These are phyloP conservation scores for Anastatus disparis DNA, from an alignment of 1,140 invertebrate genomes.

Conservation along the genomic window DNA sequence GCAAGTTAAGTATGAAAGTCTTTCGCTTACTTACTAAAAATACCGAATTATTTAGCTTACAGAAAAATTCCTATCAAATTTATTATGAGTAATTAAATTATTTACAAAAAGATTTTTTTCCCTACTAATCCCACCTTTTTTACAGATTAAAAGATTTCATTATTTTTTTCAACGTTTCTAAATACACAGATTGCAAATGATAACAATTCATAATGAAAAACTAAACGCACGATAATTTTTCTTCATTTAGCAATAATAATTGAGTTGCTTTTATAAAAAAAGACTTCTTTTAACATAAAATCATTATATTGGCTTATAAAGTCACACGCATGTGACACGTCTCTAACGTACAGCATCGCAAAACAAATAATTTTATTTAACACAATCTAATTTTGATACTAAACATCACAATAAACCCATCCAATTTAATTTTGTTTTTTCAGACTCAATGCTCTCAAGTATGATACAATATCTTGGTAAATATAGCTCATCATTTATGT, in stretches of 20 bases:
- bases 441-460: slow-evolving; percentile 44
- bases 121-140: slow-evolving; percentile 6
- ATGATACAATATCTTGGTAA: slow-evolving; percentile 43
- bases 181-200: slow-evolving; percentile 39
- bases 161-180: slow-evolving; percentile 27
- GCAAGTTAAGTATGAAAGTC: slow-evolving; percentile 31
- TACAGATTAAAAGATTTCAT: slow-evolving; percentile 33
- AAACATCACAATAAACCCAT: slow-evolving; percentile 41
- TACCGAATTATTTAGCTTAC: slow-evolving; percentile 35
- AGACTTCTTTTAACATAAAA: slow-evolving; percentile 20
- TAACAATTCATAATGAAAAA: slow-evolving; percentile 36
- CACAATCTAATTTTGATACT: slow-evolving; percentile 39
- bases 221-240: slow-evolving; percentile 25
- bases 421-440: slow-evolving; percentile 38
- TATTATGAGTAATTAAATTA: slow-evolving; percentile 27
- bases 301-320: slow-evolving; percentile 22
- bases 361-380: slow-evolving; percentile 25
- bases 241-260: slow-evolving; percentile 10
- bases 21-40: slow-evolving; percentile 34
- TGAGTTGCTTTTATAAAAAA: background rate
- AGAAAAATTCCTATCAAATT: slow-evolving; percentile 38
- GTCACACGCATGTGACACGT: slow-evolving; percentile 22
- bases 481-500: slow-evolving; percentile 28
- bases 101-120: slow-evolving; percentile 38
- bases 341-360: slow-evolving; percentile 5